Conservation (phyloP, 2,113 vertebrate species). For the Bos javanicus region DNA sequence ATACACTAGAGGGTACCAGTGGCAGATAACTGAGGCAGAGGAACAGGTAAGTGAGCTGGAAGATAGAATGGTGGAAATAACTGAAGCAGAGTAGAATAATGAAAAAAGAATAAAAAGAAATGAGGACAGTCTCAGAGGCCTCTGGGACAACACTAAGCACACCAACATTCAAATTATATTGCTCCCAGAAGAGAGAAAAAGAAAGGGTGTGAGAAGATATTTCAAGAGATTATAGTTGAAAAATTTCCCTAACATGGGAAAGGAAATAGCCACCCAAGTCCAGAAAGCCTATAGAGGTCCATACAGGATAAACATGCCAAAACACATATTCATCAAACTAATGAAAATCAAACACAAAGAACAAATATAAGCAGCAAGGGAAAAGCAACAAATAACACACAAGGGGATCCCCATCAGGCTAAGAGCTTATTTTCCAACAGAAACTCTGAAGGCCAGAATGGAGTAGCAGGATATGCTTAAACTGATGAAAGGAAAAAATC, state of each 20-base stretch:
- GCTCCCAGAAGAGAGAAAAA: not conserved
- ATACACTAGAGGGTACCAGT: not conserved
- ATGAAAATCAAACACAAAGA: not conserved
- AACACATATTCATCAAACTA: not conserved
- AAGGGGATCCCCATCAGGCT: not conserved
- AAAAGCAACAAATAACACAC: not conserved
- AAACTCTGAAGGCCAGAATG: not conserved
- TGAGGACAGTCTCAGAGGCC: not conserved
- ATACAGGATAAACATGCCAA: not conserved
- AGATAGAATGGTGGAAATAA: not conserved
- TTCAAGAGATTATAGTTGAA: not conserved
- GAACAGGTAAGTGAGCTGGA: not conserved
- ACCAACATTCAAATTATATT: not conserved
- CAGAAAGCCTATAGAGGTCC: not conserved
- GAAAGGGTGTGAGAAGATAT: not conserved
- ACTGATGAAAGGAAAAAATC: not conserved
- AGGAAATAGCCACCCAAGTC: not conserved
- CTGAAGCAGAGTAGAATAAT: not conserved
- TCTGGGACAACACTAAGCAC: not conserved
- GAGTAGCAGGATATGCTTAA: not conserved
- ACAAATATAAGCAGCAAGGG: not conserved
- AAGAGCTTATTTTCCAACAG: not conserved
- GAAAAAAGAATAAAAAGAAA: not conserved
- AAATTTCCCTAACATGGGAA: not conserved
- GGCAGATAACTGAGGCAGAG: not conserved